These are phyloP conservation scores for Coecobrya sp. DNA, from an alignment of 2,888 invertebrate species.

Conservation along the genomic window DNA sequence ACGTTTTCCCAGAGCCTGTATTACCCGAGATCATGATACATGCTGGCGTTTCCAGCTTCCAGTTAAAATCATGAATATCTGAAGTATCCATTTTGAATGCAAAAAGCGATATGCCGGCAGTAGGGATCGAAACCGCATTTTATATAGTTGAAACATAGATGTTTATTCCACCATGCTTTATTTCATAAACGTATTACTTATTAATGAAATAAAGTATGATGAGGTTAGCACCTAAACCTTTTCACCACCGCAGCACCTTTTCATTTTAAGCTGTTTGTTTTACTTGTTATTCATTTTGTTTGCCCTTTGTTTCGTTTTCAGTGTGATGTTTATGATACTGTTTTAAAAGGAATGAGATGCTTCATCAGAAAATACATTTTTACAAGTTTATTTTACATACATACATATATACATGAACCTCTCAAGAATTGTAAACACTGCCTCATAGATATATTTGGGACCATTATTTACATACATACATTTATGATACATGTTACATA, in stretches of 20 bases:
- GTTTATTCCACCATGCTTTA: no score
- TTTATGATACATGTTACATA: background rate
- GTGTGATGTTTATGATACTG: no score
- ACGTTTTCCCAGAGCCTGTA: constrained; percentile 44
- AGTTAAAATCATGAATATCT: constrained; percentile 17
- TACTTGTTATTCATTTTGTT: no score
- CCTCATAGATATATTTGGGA: constrained; percentile 1
- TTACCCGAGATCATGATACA: constrained; percentile 50
- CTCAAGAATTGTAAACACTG: background rate
- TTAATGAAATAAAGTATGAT: no score
- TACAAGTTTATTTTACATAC: constrained; percentile 18
- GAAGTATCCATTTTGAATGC: constrained; percentile 41
- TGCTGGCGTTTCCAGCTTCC: constrained; percentile 38
- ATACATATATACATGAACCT: background rate
- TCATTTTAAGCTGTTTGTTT: no score
- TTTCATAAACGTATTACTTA: no score
- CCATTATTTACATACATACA: background rate
- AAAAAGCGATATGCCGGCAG: constrained; percentile 24
- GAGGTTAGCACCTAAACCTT: no score
- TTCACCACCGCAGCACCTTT: no score
- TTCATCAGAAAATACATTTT: background rate
- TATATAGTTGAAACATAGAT: background rate
- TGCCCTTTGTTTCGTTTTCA: background rate
- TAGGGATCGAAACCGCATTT: background rate
- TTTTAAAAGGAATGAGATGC: no score